These are phyloP conservation scores for Agapornis roseicollis DNA, from an alignment of 2,113 vertebrate species.

Conservation along the genomic window DNA sequence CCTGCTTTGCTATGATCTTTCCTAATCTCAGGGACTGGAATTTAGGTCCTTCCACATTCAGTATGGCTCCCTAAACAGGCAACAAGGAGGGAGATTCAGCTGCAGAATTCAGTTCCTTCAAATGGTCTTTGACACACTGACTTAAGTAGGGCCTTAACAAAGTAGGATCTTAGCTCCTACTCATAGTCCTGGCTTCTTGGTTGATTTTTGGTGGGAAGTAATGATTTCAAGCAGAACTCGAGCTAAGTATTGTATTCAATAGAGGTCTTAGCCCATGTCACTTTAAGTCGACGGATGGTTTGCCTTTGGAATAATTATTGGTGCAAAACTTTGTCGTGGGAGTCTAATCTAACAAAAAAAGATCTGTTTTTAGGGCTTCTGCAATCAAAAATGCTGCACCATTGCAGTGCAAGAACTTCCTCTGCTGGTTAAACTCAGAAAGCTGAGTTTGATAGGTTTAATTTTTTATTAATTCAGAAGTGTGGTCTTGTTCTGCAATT, in stretches of 20 bases:
- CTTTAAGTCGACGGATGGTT: background rate
- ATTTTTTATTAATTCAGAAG: slow-evolving; percentile 3
- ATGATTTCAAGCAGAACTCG: background rate
- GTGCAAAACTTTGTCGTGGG: background rate
- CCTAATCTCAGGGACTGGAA: background rate
- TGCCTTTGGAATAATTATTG: background rate
- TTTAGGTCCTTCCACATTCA: background rate
- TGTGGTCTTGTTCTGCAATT: background rate
- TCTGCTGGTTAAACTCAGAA: background rate
- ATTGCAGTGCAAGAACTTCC: slow-evolving; percentile 11
- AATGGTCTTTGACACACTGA: background rate
- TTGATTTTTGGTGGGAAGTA: background rate
- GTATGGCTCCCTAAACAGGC: background rate
- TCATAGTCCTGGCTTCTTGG: background rate
- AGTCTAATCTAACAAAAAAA: slow-evolving; percentile 15
- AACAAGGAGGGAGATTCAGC: background rate
- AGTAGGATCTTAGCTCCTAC: background rate
- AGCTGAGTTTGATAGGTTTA: background rate
- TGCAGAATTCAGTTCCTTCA: background rate
- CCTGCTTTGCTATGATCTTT: background rate
- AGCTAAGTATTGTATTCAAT: background rate
- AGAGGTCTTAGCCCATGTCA: background rate
- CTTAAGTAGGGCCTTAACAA: background rate
- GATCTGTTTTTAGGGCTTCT: slow-evolving; percentile 8
- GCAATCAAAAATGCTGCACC: background rate